These are phyloP conservation scores for Hemibagrus guttatus DNA, from an alignment of 2,797 vertebrate genomes.

Conservation along the genomic window DNA sequence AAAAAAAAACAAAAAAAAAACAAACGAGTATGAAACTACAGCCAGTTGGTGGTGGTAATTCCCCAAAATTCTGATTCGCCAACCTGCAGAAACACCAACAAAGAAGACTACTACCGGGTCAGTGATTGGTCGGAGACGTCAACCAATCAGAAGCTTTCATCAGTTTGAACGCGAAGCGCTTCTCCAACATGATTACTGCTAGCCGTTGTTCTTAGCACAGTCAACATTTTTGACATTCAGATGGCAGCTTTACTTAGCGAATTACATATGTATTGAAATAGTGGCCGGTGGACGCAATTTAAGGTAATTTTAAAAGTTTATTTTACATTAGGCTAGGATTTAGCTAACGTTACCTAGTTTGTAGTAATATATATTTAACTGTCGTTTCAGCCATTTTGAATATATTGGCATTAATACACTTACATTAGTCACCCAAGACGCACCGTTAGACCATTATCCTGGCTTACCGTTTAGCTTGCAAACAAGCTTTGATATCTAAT, in stretches of 20 bases:
- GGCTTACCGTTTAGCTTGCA: not conserved
- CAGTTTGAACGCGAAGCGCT: constrained; percentile 12
- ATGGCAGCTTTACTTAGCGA: no score
- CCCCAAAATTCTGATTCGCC: not conserved
- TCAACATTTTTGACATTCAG: not conserved
- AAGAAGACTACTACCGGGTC: not conserved
- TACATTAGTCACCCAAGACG: not conserved
- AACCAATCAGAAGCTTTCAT: constrained; percentile 25
- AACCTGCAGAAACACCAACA: not conserved
- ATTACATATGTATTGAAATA: not conserved
- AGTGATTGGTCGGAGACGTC: not conserved
- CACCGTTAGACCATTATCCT: not conserved
- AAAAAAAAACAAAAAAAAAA: no score
- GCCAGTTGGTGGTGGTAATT: not conserved
- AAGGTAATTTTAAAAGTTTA: constrained; percentile 8
- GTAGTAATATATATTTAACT: not conserved
- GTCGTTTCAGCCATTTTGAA: no score
- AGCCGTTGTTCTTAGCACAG: not conserved
- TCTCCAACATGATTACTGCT: not conserved
- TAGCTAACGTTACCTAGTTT: not conserved
- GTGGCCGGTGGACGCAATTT: not conserved
- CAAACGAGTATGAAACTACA: no score
- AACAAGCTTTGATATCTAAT: not conserved
- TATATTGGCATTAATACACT: not conserved
- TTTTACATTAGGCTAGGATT: not conserved